A percentile compares a stretch with the other conserved stretches of the same genome.
Evolutionary conservation across 2,113 vertebrate species (phyloP).

Genomic region (Dermatemys mawii): DNA sequence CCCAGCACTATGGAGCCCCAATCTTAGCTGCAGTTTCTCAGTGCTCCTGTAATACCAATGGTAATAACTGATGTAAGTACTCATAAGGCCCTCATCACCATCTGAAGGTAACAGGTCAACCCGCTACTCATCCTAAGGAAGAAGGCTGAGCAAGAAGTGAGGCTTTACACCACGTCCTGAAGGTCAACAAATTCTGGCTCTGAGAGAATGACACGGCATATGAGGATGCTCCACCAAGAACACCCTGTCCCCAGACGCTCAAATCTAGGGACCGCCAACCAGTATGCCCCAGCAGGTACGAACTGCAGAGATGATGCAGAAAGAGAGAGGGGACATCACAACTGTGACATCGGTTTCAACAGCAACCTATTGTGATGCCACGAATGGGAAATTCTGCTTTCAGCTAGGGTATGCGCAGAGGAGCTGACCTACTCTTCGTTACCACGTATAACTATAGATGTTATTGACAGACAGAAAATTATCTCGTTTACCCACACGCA

Average conservation of each 20-base stretch:
- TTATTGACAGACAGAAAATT: neutral
- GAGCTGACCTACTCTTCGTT: neutral
- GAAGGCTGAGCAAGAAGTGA: neutral
- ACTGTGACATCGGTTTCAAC: accelerated
- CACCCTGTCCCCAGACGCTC: accelerated
- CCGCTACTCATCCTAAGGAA: neutral
- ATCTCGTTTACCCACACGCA: neutral
- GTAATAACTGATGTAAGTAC: neutral
- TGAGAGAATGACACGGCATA: accelerated
- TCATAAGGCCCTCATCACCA: neutral
- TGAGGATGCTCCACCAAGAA: neutral
- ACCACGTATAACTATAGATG: neutral
- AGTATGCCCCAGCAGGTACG: neutral
- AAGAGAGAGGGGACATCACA: neutral
- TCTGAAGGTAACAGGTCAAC: neutral
- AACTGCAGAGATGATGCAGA: neutral
- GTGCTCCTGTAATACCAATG: neutral
- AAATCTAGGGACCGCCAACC: neutral
- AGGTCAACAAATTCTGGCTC: accelerated
- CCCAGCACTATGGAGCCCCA: accelerated
- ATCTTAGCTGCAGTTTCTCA: neutral
- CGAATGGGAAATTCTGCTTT: neutral
- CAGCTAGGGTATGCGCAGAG: neutral
- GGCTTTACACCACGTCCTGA: accelerated
- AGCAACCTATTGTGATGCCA: accelerated